A percentile compares a stretch with the other conserved stretches of the same genome.
Evolutionary conservation across 1,140 invertebrate genomes (phyloP).

Genomic region (Ericerus pela): DNA sequence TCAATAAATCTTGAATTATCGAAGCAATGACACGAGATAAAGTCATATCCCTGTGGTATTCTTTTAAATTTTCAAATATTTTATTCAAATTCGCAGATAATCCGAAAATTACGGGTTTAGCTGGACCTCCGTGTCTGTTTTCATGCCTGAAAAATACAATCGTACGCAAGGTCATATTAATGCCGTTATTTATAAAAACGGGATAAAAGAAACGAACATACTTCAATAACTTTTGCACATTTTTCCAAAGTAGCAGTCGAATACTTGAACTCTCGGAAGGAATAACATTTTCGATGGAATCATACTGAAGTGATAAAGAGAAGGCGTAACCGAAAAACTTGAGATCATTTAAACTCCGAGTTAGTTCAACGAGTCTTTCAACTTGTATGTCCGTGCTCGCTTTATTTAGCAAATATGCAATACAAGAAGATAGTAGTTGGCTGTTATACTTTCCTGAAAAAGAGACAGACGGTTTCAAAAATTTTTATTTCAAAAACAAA

Average conservation of each 20-base stretch:
- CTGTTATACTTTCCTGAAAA: constrained; percentile 35
- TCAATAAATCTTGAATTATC: background rate
- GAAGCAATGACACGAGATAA: background rate
- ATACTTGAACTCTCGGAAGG: background rate
- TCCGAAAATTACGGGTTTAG: background rate
- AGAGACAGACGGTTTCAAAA: too few species aligned
- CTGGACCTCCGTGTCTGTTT: background rate
- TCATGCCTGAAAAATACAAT: constrained; percentile 2
- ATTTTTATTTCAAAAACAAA: background rate
- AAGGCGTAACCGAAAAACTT: constrained; percentile 1
- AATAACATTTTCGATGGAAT: background rate
- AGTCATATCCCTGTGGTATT: background rate
- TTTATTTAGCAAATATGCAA: constrained; percentile 1
- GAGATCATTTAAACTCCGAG: background rate
- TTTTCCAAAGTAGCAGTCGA: background rate
- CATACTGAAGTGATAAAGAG: background rate
- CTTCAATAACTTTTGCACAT: constrained; percentile 1
- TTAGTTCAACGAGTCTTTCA: background rate
- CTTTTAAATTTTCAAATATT: background rate
- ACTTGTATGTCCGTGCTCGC: background rate
- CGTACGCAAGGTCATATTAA: background rate
- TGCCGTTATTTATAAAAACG: background rate
- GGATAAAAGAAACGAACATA: background rate
- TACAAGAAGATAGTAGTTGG: background rate
- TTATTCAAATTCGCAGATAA: background rate